Percentiles rank a stretch among this genome's conserved stretches.
These are phyloP conservation scores for Rhagophthalmus giganteus DNA, from an alignment of 2,888 invertebrate species.

Conservation along the genomic window DNA sequence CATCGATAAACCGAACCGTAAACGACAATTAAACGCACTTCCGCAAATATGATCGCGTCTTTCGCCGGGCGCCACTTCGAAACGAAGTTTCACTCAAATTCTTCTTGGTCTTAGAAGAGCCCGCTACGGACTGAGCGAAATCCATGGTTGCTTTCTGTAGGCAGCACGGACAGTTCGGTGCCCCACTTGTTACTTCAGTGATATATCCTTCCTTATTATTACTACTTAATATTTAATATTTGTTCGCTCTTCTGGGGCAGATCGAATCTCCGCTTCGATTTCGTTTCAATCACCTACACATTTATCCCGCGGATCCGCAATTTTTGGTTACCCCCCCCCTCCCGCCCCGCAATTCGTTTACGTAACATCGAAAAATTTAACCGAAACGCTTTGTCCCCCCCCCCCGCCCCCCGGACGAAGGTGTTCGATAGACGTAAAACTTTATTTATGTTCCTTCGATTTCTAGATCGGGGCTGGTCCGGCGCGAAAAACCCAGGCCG, in stretches of 20 bases:
- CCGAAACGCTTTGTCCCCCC: too few species aligned
- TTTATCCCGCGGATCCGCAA: not conserved
- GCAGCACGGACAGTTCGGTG: slow-evolving; percentile 30
- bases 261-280: too few species aligned
- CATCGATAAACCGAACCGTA: not conserved
- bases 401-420: not conserved
- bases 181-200: slow-evolving; percentile 30
- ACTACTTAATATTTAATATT: slow-evolving; percentile 23
- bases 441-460: too few species aligned
- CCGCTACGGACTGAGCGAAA: slow-evolving; percentile 24
- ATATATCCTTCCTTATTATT: slow-evolving; percentile 41
- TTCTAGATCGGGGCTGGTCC: too few species aligned
- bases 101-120: slow-evolving; percentile 19
- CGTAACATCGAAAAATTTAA: too few species aligned
- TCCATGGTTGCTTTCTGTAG: slow-evolving; percentile 24
- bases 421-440: too few species aligned
- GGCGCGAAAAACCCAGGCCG: too few species aligned
- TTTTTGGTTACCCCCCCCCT: not conserved
- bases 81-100: slow-evolving; percentile 11
- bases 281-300: not conserved
- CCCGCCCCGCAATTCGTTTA: too few species aligned
- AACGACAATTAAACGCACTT: slow-evolving; percentile 5
- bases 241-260: not conserved
- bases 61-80: slow-evolving; percentile 15
- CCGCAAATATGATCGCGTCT: slow-evolving; percentile 13